phyloP scores from a whole-genome alignment of 2,797 vertebrate genomes.

The Mallotus villosus region DNA sequence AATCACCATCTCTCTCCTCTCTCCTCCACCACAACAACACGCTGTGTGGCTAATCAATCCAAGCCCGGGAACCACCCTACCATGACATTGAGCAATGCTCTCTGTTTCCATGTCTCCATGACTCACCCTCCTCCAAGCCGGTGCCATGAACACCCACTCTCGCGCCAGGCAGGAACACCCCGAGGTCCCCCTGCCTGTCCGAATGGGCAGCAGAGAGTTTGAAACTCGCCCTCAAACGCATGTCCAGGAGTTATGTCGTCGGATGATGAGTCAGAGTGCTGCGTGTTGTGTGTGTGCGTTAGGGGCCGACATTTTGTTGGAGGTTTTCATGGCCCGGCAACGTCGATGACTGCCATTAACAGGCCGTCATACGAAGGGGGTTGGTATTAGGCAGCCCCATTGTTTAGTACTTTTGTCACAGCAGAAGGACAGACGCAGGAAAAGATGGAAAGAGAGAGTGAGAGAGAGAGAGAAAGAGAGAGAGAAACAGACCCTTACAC shows the following conservation, averaged over 20 bases:
- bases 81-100: conserved; percentile 60
- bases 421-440: conserved; percentile 48
- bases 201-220: not conserved
- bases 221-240: conserved; percentile 21
- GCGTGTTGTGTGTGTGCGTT: not conserved
- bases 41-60: conserved; percentile 56
- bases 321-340: conserved; percentile 25
- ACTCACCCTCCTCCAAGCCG: conserved; percentile 57
- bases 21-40: conserved; percentile 45
- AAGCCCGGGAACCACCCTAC: conserved; percentile 56
- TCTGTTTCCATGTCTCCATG: conserved; percentile 50
- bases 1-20: conserved; percentile 28
- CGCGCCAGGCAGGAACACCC: conserved; percentile 34
- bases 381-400: conserved; percentile 53
- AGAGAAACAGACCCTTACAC: conserved; percentile 66
- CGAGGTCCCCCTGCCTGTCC: conserved; percentile 34
- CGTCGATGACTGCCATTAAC: conserved; percentile 48
- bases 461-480: conserved; percentile 25
- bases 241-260: conserved; percentile 50
- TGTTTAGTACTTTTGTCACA: conserved; percentile 68
- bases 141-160: conserved; percentile 19
- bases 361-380: conserved; percentile 47
- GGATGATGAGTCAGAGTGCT: conserved; percentile 33
- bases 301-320: conserved; percentile 51
- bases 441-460: conserved; percentile 12